Base-by-base conservation (phyloP, 2,797 vertebrate species). In the Aotus griseimembra region DNA sequence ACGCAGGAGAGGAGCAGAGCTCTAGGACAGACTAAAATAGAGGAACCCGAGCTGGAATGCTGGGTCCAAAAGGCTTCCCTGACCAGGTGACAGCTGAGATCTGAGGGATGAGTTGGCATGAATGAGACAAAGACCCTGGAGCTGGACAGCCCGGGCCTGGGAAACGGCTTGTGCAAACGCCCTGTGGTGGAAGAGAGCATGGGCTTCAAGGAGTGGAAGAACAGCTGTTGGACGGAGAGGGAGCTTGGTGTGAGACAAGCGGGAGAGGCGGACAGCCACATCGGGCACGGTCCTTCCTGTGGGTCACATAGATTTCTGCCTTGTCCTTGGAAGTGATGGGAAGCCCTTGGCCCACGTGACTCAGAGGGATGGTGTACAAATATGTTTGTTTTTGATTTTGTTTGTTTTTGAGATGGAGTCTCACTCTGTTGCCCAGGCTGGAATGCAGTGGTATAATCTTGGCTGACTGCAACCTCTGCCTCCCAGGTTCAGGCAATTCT, bases 191-290 rank as follows among this genome's bases (percentile, higher is more conserved):
- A 67, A 61, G 77, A 50, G n/a, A 81, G 41, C 28, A 19, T 22
- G 52, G 36, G 9, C 13, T 55, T 55, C 52, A 30, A 46, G 15
- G 48, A 79, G 13, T 30, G 30, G 48, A 70, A 46, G 7, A 39
- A 20, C 0, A 1, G 28, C 36, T 12, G 0, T 17, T 57, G 84
- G 48, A 72, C 15, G 0, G 61, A 72, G 13, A 22, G 6, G n/a
- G 30, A 26, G 13, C 24, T 8, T 11, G 39, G 84, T 8, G 36
- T 19, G 93, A 76, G 57, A 36, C 6, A 57, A 30, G 57, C 57
- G 57, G 46, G 87, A 55, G 87, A 90, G 70, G 72, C 33, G 9
- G n/a, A 61, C 33, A 44, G 55, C 67, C 52, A 1, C 20, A 6
- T 7, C 1, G 10, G 76, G 7, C n/a, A 33, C 0, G 9, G 33